Evolutionary conservation across 2,113 vertebrate genomes (phyloP).

Genomic region (Actinemys pallida): DNA sequence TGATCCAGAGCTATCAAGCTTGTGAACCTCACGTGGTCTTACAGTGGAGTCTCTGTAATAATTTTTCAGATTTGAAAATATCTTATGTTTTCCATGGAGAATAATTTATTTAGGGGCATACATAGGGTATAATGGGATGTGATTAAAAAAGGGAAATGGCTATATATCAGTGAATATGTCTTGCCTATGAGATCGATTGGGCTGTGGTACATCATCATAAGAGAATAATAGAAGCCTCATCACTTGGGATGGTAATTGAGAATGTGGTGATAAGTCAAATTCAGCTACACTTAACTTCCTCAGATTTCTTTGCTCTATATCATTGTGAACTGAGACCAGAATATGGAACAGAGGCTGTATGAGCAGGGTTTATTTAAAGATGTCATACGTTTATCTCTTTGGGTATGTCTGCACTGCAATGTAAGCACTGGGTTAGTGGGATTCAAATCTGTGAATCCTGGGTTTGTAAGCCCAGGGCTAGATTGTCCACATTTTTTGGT

Average conservation of each 20-base stretch:
- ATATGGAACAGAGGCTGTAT: rapidly evolving
- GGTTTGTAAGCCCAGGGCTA: too few relatives aligned
- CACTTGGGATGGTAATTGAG: neutral
- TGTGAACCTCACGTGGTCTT: neutral
- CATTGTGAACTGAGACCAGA: neutral
- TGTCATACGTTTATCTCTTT: neutral
- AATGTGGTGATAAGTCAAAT: neutral
- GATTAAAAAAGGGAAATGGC: neutral
- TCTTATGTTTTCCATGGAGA: neutral
- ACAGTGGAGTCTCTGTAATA: neutral
- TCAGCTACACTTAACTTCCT: neutral
- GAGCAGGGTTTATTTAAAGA: neutral
- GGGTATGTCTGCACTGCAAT: neutral
- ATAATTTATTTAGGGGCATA: neutral
- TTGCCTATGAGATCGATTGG: neutral
- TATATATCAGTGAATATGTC: neutral
- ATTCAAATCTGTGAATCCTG: neutral
- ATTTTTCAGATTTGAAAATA: neutral
- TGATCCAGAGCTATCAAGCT: neutral
- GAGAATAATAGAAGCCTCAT: neutral
- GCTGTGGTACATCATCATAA: neutral
- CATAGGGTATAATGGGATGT: neutral
- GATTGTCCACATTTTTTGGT: too few relatives aligned
- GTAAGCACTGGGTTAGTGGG: neutral
- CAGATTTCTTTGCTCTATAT: neutral